Base-by-base conservation (phyloP, 2,888 invertebrate species). In the Lamproptera curius region DNA sequence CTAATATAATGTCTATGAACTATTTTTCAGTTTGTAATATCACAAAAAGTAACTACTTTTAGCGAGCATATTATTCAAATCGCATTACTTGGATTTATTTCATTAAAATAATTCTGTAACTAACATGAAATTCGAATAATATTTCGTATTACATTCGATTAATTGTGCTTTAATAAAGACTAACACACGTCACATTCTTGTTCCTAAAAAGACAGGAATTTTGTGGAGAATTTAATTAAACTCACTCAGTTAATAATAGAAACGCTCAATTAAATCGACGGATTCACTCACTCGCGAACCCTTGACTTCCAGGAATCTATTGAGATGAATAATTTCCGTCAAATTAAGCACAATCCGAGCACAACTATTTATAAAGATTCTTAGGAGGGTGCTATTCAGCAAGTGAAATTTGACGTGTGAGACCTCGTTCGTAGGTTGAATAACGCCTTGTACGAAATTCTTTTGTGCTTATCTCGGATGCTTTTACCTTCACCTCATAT, bases 331-430 rank as follows among this genome's bases (percentile, higher is more conserved):
- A 76, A 79, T 82, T 85, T 87, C 84, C 86, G 75, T 83, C 67
- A 80, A 86, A 87, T 87, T 87, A 86, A 84, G 69, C 86, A 73
- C 61, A 75, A 66, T 76, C 77, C 76, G 79, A 65, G 61, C 70
- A 68, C 67, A 85, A 87, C 85, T 86, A 86, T 86, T 87, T 85
- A 80, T 82, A 85, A 86, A 86, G 86, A 87, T 85, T 86, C 76
- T 75, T 62, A 54, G 63, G 68, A 76, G 73, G 74, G 69, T 50
- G 50, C 77, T 64, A 83, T 86, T 87, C 83, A 86, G 70, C 70
- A 76, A 77, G 84, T 84, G 84, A 83, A 87, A 87, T 87, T 86
- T 83, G 85, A 87, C 85, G 86, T 87, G 82, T 80, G 79, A 77
- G 76, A 70, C 76, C 74, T 76, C 67, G 40, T 49, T 48, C 66